phyloP scores from a whole-genome alignment of 2,113 vertebrate genomes.

The Ivindomyrus marchei region DNA sequence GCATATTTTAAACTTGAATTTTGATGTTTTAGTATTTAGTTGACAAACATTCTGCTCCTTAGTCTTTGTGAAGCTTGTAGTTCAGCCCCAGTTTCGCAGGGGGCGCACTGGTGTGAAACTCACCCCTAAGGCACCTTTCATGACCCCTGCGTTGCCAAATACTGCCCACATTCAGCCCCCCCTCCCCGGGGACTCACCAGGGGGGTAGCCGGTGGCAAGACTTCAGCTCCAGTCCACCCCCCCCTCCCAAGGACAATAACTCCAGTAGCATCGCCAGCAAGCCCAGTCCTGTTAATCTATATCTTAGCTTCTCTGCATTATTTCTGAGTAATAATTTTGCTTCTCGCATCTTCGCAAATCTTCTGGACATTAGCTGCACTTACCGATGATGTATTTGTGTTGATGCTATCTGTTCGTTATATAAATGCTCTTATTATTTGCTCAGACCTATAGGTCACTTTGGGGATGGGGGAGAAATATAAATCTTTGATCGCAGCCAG shows the following conservation, averaged over 20 bases:
- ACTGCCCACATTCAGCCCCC: not conserved
- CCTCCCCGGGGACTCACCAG: not conserved
- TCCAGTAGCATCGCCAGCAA: not conserved
- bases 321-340: not conserved
- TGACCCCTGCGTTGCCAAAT: not conserved
- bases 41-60: slow-evolving; percentile 7
- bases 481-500: not conserved
- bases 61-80: not conserved
- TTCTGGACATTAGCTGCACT: not conserved
- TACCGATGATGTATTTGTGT: not conserved
- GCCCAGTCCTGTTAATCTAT: not conserved
- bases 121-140: not conserved
- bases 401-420: not conserved
- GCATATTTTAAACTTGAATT: not conserved
- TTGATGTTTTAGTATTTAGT: not conserved
- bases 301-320: not conserved
- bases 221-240: not conserved
- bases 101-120: not conserved
- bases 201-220: not conserved
- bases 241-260: not conserved
- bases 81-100: not conserved
- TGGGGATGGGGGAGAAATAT: not conserved
- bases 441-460: not conserved
- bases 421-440: not conserved
- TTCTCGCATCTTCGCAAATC: not conserved